Base-by-base conservation (phyloP, 2,113 vertebrate genomes). In the Pelusios castaneus region DNA sequence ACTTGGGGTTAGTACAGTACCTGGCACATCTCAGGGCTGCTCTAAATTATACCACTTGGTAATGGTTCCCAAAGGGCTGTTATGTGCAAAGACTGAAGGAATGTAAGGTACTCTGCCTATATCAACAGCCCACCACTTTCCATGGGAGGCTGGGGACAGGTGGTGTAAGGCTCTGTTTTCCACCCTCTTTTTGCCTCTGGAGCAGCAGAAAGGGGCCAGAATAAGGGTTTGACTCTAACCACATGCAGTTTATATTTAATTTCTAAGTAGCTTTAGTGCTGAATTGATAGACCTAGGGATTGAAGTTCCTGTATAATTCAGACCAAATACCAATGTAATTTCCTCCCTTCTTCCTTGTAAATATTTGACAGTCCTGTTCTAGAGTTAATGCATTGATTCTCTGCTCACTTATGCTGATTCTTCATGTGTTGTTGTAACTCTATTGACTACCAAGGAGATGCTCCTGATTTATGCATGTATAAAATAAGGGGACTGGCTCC, bases 41-140 rank as follows among this genome's bases (percentile, higher is more conserved):
- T 96, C 95, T 97, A 97, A 97, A 97, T 97, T 96, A 97, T 90
- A 90, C 87, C 95, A 95, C 91, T 97, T 97, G 94, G 92, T 94
- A 96, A 97, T 94, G 94, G 77, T 91, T 97, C 97, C 95, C 97
- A 96, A 77, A 96, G 92, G 95, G 94, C 94, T 95, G 91, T 91
- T 96, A 92, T 96, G 95, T 96, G 95, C 94, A 97, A 94, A 93
- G 92, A 94, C 90, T 97, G 96, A 94, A 96, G 95, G 95, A 97
- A 96, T 97, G 96, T 97, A 93, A 97, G 97, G 95, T 91, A 92
- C 95, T 97, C 96, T 97, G 97, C 95, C 91, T 96, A 92, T 97
- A 95, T 94, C 94, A 97, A 89, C 88, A 96, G 95, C 94, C 94
- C 94, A 90, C 95, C 95, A 96, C 96, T 97, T 97, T 94, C 93